These are phyloP conservation scores for Meganola albula DNA, from an alignment of 2,888 invertebrate species.

Conservation along the genomic window DNA sequence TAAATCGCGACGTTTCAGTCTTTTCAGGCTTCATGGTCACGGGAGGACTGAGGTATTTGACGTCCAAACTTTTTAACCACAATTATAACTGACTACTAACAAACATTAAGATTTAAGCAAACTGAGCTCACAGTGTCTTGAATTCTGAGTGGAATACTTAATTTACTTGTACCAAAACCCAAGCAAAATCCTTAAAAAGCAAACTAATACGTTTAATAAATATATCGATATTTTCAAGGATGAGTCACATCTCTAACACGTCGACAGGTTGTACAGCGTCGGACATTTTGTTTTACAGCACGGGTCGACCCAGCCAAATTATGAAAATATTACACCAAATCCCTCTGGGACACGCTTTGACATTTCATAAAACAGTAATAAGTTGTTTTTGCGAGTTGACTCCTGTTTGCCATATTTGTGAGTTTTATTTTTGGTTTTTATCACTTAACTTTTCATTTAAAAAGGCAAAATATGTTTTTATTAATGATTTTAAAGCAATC, in stretches of 20 bases:
- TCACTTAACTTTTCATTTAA: constrained; percentile 1
- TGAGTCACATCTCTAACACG: constrained; percentile 33
- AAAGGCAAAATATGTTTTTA: too few species aligned
- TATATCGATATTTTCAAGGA: constrained; percentile 12
- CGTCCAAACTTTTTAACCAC: too few species aligned
- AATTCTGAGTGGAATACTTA: too few species aligned
- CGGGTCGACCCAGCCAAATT: constrained; percentile 35
- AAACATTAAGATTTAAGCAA: too few species aligned
- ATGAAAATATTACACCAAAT: constrained; percentile 38
- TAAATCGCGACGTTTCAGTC: too few species aligned
- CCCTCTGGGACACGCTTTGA: constrained; percentile 30
- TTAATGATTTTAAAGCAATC: too few species aligned
- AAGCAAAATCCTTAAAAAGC: too few species aligned
- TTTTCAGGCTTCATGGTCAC: too few species aligned
- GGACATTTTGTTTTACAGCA: constrained; percentile 57
- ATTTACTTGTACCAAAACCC: too few species aligned
- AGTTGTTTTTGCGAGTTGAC: constrained; percentile 27
- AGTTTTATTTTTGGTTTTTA: constrained; percentile 19
- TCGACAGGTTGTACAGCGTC: constrained; percentile 47
- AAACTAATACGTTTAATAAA: neutral
- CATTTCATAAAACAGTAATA: constrained; percentile 30
- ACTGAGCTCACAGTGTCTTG: too few species aligned
- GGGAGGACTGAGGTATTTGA: too few species aligned
- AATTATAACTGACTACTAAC: too few species aligned
- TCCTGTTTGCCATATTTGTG: constrained; percentile 16